phyloP scores from a whole-genome alignment of 1,140 invertebrate species.

The Vanessa tameamea region DNA sequence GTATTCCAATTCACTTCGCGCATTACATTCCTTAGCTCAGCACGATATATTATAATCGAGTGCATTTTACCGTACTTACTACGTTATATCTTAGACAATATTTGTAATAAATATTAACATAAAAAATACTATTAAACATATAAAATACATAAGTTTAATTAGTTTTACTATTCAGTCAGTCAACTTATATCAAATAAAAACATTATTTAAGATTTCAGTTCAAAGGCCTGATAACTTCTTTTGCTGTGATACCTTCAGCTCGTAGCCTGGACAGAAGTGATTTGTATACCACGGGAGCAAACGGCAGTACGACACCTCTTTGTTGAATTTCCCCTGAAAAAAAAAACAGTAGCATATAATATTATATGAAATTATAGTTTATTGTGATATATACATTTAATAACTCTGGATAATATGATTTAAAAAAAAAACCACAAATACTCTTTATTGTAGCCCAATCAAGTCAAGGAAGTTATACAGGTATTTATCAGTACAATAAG shows the following conservation, averaged over 20 bases:
- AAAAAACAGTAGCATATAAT: neutral
- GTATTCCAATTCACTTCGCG: no score
- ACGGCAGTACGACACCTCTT: constrained; percentile 94
- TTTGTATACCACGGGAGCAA: constrained; percentile 94
- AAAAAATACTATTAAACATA: neutral
- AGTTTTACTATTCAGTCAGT: constrained; percentile 1
- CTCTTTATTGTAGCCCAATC: no score
- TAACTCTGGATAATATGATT: no score
- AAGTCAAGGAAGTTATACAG: no score
- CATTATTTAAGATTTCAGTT: constrained; percentile 48
- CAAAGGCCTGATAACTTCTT: constrained; percentile 81
- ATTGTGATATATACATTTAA: no score
- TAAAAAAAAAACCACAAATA: no score
- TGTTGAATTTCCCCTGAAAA: constrained; percentile 96
- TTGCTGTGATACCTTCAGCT: constrained; percentile 91
- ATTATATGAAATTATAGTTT: neutral
- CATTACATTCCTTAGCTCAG: no score
- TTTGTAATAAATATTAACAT: no score
- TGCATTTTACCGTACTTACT: no score
- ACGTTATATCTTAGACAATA: no score
- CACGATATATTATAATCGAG: no score
- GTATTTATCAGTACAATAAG: no score
- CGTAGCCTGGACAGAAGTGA: constrained; percentile 92
- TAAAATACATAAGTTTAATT: neutral
- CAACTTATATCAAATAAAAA: constrained; percentile 1